A percentile compares a stretch with the other conserved stretches of the same genome.
phyloP scores from a whole-genome alignment of 2,797 vertebrate genomes.

The Strix occidentalis region DNA sequence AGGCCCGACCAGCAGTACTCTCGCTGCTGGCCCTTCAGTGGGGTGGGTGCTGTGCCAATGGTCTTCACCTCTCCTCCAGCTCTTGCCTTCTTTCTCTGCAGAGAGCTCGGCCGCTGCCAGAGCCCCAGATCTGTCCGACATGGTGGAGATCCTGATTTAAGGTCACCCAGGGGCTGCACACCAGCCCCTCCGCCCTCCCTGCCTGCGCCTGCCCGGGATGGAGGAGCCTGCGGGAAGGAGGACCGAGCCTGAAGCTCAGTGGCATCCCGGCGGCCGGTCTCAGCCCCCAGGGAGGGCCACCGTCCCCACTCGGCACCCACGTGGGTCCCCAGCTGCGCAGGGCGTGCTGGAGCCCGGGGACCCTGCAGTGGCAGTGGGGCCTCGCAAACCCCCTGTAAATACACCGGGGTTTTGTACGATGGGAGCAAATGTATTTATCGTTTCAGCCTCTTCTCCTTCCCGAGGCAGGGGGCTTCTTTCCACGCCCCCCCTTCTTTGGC shows the following conservation, averaged over 20 bases:
- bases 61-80: background rate
- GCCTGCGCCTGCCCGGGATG: background rate
- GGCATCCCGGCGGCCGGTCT: rapidly evolving
- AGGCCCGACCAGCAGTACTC: rapidly evolving
- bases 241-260: background rate
- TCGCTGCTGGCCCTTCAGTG: background rate
- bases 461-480: background rate
- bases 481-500: background rate
- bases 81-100: constrained; percentile 4
- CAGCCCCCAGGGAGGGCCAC: background rate
- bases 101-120: constrained; percentile 47
- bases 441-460: background rate
- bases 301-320: background rate
- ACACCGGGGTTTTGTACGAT: background rate
- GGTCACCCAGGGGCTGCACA: rapidly evolving
- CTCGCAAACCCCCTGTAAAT: constrained; percentile 39
- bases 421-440: background rate
- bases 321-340: background rate
- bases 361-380: rapidly evolving
- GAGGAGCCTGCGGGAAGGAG: background rate
- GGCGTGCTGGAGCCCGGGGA: background rate
- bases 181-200: background rate
- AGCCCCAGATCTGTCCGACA: constrained; percentile 73
- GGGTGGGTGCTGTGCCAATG: rapidly evolving
- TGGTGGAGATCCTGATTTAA: constrained; percentile 84